These are phyloP conservation scores for Leucoraja ocellata DNA, from an alignment of 2,797 vertebrate genomes.

Conservation along the genomic window DNA sequence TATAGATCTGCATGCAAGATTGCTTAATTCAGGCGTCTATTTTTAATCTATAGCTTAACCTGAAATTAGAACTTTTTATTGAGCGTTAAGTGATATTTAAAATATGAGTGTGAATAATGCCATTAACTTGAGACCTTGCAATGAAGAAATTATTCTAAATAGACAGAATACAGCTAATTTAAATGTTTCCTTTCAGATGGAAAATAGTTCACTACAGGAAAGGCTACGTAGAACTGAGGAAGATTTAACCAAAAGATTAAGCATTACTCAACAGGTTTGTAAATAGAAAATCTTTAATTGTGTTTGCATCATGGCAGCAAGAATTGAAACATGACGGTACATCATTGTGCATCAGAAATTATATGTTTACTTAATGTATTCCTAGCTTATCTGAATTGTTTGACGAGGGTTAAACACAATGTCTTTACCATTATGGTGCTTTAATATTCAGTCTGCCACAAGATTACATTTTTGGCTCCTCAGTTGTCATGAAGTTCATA, in stretches of 20 bases:
- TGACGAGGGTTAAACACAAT: too few relatives aligned
- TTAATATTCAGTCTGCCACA: not conserved
- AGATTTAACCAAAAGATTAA: slow-evolving; percentile 39
- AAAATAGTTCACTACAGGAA: slow-evolving; percentile 39
- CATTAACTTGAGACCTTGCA: not conserved
- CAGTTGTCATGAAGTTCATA: not conserved
- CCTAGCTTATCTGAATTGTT: not conserved
- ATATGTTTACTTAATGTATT: not conserved
- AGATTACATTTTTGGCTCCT: not conserved
- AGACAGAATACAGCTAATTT: not conserved
- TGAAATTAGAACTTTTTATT: not conserved
- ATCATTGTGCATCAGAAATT: not conserved
- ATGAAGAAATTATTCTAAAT: not conserved
- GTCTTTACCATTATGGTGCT: not conserved
- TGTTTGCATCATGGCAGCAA: not conserved
- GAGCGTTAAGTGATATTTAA: not conserved
- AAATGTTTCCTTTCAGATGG: slow-evolving; percentile 29
- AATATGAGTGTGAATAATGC: not conserved
- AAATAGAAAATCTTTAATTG: not conserved
- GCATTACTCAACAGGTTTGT: slow-evolving; percentile 38
- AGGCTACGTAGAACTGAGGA: slow-evolving; percentile 41
- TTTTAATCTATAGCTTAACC: not conserved
- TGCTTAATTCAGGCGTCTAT: not conserved
- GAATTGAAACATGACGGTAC: not conserved
- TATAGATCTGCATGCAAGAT: not conserved